phyloP scores from a whole-genome alignment of 2,797 vertebrate genomes.

The Taeniopygia guttata region DNA sequence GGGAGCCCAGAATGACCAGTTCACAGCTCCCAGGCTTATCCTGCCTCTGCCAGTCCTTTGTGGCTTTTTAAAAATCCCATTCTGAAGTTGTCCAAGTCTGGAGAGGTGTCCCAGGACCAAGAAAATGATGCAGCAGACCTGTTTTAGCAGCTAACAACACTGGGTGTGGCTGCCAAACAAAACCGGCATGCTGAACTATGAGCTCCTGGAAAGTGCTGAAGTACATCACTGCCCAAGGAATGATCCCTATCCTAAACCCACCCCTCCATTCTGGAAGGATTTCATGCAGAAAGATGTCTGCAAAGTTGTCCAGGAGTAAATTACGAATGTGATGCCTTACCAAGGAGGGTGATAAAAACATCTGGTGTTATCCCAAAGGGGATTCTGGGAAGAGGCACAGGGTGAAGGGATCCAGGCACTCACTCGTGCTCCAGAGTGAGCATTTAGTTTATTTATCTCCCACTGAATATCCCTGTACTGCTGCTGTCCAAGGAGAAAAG shows the following conservation, averaged over 20 bases:
- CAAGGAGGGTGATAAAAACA: fast-evolving
- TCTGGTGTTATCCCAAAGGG: background rate
- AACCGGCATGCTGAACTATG: fast-evolving
- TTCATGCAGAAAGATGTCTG: background rate
- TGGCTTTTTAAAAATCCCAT: too few relatives aligned
- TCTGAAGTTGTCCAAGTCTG: fast-evolving
- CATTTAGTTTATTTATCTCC: fast-evolving
- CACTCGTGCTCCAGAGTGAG: fast-evolving
- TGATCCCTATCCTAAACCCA: fast-evolving
- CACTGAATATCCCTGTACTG: too few relatives aligned
- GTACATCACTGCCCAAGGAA: background rate
- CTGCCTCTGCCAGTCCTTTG: background rate
- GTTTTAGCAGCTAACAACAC: background rate
- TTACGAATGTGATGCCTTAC: background rate
- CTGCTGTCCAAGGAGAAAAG: fast-evolving
- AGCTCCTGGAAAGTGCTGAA: background rate
- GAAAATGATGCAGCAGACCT: background rate
- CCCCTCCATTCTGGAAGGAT: fast-evolving
- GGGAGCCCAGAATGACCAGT: background rate
- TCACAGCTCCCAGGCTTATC: background rate
- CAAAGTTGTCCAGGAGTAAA: background rate
- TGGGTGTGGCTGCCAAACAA: background rate
- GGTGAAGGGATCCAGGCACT: background rate
- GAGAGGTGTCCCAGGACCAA: too few relatives aligned
- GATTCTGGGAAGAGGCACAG: background rate